These are phyloP conservation scores for Clavelina lepadiformis DNA, from an alignment of 23 tunicate genomes.

Conservation along the genomic window DNA sequence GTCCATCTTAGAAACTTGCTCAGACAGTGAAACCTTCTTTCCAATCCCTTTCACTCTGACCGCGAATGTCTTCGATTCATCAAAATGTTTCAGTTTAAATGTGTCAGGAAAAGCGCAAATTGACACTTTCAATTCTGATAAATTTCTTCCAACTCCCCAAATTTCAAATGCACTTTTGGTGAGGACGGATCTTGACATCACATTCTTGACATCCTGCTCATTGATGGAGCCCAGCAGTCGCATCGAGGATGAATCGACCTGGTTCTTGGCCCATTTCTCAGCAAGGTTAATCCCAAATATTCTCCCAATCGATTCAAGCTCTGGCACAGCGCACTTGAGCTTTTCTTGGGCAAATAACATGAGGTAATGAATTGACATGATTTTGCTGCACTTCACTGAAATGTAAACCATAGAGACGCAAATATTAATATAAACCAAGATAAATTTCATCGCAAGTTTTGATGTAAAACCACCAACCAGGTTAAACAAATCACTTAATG, in stretches of 20 bases:
- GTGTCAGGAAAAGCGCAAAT: constrained; percentile 14
- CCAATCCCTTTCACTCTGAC: constrained; percentile 76
- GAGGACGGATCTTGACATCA: constrained; percentile 60
- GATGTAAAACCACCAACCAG: no score
- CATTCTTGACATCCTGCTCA: constrained; percentile 35
- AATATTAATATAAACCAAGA: no score
- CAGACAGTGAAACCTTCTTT: constrained; percentile 45
- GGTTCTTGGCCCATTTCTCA: not conserved
- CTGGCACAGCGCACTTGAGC: constrained; percentile 31
- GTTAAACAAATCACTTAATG: no score
- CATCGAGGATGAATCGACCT: not conserved
- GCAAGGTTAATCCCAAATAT: constrained; percentile 17
- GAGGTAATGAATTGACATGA: not conserved
- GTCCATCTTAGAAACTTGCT: constrained; percentile 52
- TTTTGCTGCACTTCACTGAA: not conserved
- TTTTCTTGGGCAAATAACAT: constrained; percentile 52
- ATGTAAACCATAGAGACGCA: no score
- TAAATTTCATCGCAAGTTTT: no score
- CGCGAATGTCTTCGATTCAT: constrained; percentile 25
- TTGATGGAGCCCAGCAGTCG: not conserved
- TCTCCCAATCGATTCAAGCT: constrained; percentile 64
- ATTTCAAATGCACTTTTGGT: constrained; percentile 60
- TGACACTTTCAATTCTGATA: constrained; percentile 34
- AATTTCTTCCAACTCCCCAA: constrained; percentile 63
- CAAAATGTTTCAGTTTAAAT: constrained; percentile 29